phyloP scores from a whole-genome alignment of 2,797 vertebrate genomes.

The Otus scops region DNA sequence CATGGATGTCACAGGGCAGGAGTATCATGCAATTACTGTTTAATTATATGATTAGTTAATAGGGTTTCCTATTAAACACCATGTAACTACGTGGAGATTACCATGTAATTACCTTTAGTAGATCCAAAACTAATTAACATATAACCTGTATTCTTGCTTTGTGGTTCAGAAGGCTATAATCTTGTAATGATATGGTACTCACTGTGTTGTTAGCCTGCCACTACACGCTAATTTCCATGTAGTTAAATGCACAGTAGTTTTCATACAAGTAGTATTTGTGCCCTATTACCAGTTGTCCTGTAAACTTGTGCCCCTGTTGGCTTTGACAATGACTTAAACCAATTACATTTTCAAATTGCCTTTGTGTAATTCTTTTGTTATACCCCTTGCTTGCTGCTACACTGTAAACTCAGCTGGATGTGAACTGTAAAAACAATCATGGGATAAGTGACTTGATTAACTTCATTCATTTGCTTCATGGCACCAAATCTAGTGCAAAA shows the following conservation, averaged over 20 bases:
- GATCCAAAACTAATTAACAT: conserved; percentile 74
- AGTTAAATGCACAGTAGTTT: conserved; percentile 67
- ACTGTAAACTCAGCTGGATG: conserved; percentile 14
- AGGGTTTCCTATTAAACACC: conserved; percentile 44
- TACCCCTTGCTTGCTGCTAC: neutral
- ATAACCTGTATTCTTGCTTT: conserved; percentile 71
- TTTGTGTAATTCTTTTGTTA: neutral
- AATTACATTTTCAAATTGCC: conserved; percentile 31
- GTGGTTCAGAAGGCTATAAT: conserved; percentile 61
- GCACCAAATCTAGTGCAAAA: neutral
- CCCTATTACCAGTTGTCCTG: conserved; percentile 12
- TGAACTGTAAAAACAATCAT: neutral
- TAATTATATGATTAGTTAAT: conserved; percentile 57
- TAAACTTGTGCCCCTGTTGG: conserved; percentile 32
- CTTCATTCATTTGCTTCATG: neutral
- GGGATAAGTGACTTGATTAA: neutral
- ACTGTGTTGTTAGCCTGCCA: conserved; percentile 67
- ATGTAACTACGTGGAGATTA: conserved; percentile 66
- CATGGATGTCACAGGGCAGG: conserved; percentile 22
- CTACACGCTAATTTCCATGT: conserved; percentile 62
- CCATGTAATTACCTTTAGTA: conserved; percentile 76
- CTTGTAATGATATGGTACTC: conserved; percentile 73
- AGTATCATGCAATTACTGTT: conserved; percentile 46
- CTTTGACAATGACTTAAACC: conserved; percentile 5
- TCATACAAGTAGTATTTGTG: conserved; percentile 26